Evolutionary conservation across 2,888 invertebrate species (phyloP).

Genomic region (Cancer borealis): DNA sequence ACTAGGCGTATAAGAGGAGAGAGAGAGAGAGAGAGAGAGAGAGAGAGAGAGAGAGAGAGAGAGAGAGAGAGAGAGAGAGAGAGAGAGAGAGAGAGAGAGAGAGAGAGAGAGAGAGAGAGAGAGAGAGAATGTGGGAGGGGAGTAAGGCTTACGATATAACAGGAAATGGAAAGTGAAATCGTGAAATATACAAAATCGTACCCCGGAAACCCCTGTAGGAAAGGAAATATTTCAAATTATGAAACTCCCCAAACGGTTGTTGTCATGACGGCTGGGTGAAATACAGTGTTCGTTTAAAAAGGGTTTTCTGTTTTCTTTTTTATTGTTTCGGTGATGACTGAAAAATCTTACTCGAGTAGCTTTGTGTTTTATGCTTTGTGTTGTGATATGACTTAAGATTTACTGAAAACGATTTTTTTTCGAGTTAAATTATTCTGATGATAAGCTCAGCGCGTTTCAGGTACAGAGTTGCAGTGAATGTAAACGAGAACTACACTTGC

Average conservation of each 20-base stretch:
- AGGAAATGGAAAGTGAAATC: conserved; percentile 1
- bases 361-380: not conserved
- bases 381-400: not conserved
- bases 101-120: conserved; percentile 21
- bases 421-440: not conserved
- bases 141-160: not conserved
- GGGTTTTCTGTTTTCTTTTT: not conserved
- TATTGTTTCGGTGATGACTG: not conserved
- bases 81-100: conserved; percentile 35
- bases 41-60: conserved; percentile 34
- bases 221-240: not conserved
- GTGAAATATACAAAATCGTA: not conserved
- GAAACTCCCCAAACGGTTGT: not conserved
- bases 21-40: conserved; percentile 16
- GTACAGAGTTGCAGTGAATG: no score
- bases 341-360: not conserved
- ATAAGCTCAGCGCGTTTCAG: not conserved
- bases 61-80: conserved; percentile 40
- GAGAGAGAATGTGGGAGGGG: not conserved
- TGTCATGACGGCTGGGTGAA: not conserved
- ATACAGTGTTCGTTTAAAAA: not conserved
- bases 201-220: not conserved
- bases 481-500: no score
- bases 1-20: not conserved
- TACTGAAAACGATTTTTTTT: not conserved